Conservation (phyloP, 2,888 invertebrate genomes). For the Monochamus alternatus region DNA sequence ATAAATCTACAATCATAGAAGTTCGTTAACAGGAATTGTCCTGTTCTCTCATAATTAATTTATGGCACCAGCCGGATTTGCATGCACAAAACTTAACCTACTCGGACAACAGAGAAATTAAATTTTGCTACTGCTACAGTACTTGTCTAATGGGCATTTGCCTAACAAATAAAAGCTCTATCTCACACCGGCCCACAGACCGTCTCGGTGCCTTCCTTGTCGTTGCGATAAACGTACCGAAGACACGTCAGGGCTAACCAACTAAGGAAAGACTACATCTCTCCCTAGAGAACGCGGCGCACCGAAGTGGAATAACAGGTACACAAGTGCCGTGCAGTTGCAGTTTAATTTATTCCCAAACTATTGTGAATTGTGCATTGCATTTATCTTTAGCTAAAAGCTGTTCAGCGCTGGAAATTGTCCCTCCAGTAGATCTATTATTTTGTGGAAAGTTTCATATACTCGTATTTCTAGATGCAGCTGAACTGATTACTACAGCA, state of each 20-base stretch:
- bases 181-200: conserved; percentile 11
- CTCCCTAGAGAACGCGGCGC: conserved; percentile 49
- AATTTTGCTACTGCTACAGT: conserved; percentile 65
- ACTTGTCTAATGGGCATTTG: conserved; percentile 68
- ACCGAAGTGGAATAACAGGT: conserved; percentile 60
- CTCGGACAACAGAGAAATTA: conserved; percentile 71
- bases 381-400: conserved; percentile 57
- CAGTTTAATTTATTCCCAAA: conserved; percentile 63
- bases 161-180: conserved; percentile 68
- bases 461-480: background rate
- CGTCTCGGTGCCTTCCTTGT: conserved; percentile 30
- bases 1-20: conserved; percentile 69
- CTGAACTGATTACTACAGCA: background rate
- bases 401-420: conserved; percentile 60
- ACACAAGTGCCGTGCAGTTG: conserved; percentile 59
- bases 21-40: conserved; percentile 70
- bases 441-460: conserved; percentile 12
- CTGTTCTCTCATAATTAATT: conserved; percentile 69
- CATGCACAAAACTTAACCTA: conserved; percentile 71
- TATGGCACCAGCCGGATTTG: conserved; percentile 69
- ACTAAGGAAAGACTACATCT: conserved; percentile 42
- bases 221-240: conserved; percentile 31
- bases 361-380: conserved; percentile 52
- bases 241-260: conserved; percentile 38
- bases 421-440: conserved; percentile 49